These are phyloP conservation scores for Sphaerophoria rueppellii DNA, from an alignment of 2,888 invertebrate genomes.

Conservation along the genomic window DNA sequence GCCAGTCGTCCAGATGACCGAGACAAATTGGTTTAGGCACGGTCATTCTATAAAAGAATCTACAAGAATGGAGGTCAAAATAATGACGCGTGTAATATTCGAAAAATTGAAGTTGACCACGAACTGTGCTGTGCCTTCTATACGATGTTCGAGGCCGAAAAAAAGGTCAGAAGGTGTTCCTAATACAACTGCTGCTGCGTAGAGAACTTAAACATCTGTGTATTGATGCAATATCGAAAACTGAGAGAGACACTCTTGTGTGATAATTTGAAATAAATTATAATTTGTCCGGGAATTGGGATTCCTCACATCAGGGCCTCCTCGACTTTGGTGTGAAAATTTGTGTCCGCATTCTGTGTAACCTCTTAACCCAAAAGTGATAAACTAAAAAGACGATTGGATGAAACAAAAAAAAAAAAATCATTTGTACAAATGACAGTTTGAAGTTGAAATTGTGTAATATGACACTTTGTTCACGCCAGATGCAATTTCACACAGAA, in stretches of 20 bases:
- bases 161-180: conserved; percentile 28
- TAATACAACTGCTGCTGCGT: conserved; percentile 56
- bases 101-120: conserved; percentile 71
- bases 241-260: conserved; percentile 53
- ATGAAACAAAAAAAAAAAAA: conserved; percentile 30
- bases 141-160: not conserved
- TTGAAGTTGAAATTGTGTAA: conserved; percentile 63
- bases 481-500: conserved; percentile 22
- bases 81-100: conserved; percentile 74
- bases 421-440: conserved; percentile 42
- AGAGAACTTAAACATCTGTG: conserved; percentile 59
- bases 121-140: conserved; percentile 32
- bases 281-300: conserved; percentile 67
- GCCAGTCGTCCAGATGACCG: conserved; percentile 63
- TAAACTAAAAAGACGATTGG: conserved; percentile 49
- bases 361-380: conserved; percentile 11
- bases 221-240: conserved; percentile 30
- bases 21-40: conserved; percentile 60
- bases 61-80: conserved; percentile 67
- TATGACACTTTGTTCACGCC: conserved; percentile 60
- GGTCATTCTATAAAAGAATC: conserved; percentile 53
- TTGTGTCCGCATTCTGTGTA: conserved; percentile 54
- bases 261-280: conserved; percentile 36
- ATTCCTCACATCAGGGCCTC: conserved; percentile 27
- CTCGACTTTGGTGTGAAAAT: conserved; percentile 46